These are phyloP conservation scores for Apostichopus japonicus DNA, from an alignment of 35 echinoderm and acorn worm species.

Conservation along the genomic window DNA sequence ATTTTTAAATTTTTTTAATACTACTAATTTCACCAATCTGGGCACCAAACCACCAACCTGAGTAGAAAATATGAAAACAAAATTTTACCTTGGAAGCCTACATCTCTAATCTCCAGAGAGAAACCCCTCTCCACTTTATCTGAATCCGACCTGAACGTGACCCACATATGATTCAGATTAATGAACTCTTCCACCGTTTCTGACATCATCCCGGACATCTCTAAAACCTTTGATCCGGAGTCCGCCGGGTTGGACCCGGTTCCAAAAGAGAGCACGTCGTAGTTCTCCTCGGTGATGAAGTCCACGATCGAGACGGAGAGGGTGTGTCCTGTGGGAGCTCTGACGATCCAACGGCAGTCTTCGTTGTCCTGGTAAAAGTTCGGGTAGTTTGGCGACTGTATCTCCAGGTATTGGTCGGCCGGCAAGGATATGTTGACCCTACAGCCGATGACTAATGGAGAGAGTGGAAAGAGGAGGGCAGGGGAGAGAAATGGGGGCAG, in stretches of 20 bases:
- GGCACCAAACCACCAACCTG: too few species aligned
- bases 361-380: slow-evolving; percentile 85
- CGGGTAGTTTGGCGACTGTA: slow-evolving; percentile 89
- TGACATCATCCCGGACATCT: slow-evolving; percentile 50
- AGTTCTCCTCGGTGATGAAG: slow-evolving; percentile 81
- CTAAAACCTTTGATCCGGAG: slow-evolving; percentile 39
- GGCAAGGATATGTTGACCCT: slow-evolving; percentile 86
- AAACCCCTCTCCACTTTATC: slow-evolving; percentile 97
- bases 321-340: slow-evolving; percentile 47
- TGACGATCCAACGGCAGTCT: slow-evolving; percentile 95
- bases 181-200: slow-evolving; percentile 18
- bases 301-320: slow-evolving; percentile 62
- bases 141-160: slow-evolving; percentile 79
- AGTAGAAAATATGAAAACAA: too few species aligned
- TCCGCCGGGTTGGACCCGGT: slow-evolving; percentile 65
- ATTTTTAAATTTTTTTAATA: too few species aligned
- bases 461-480: too few species aligned
- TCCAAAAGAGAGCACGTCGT: slow-evolving; percentile 79
- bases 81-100: slow-evolving; percentile 68
- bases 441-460: slow-evolving; percentile 76
- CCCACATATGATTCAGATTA: slow-evolving; percentile 65
- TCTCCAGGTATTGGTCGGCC: slow-evolving; percentile 58
- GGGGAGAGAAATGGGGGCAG: too few species aligned
- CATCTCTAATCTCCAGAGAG: slow-evolving; percentile 82
- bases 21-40: too few species aligned